These are phyloP conservation scores for Probaryconus sp. DNA, from an alignment of 1,140 invertebrate genomes.

Conservation along the genomic window DNA sequence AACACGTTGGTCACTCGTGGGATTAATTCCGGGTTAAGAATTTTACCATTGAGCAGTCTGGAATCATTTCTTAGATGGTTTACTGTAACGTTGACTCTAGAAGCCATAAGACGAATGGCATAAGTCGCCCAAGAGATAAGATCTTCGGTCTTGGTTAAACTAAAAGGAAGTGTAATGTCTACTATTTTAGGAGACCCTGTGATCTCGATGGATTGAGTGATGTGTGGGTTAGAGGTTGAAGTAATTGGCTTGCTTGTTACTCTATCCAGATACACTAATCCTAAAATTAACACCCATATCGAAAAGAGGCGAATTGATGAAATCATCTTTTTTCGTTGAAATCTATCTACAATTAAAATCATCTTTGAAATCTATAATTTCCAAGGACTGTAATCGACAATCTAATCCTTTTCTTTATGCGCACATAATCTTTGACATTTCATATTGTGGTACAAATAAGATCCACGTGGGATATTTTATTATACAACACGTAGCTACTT, in stretches of 20 bases:
- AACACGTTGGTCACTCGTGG: slow-evolving; percentile 25
- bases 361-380: no score
- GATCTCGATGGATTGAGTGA: slow-evolving; percentile 13
- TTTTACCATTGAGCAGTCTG: background rate
- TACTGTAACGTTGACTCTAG: slow-evolving; percentile 71
- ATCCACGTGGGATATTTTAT: no score
- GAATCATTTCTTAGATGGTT: slow-evolving; percentile 40
- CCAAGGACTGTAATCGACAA: no score
- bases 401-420: no score
- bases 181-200: slow-evolving; percentile 42
- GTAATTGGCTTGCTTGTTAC: slow-evolving; percentile 17
- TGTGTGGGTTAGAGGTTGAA: slow-evolving; percentile 3
- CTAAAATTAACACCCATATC: background rate
- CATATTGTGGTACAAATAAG: no score
- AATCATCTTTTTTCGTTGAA: background rate
- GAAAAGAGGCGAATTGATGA: background rate
- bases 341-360: no score
- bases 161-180: slow-evolving; percentile 68
- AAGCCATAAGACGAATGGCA: slow-evolving; percentile 72
- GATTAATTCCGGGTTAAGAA: slow-evolving; percentile 17
- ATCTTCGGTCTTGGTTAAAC: slow-evolving; percentile 68
- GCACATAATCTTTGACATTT: no score
- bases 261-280: background rate
- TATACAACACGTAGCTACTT: no score
- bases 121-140: slow-evolving; percentile 72